These are phyloP conservation scores for Hippocampus kuda DNA, from an alignment of 2,797 vertebrate genomes.

Conservation along the genomic window DNA sequence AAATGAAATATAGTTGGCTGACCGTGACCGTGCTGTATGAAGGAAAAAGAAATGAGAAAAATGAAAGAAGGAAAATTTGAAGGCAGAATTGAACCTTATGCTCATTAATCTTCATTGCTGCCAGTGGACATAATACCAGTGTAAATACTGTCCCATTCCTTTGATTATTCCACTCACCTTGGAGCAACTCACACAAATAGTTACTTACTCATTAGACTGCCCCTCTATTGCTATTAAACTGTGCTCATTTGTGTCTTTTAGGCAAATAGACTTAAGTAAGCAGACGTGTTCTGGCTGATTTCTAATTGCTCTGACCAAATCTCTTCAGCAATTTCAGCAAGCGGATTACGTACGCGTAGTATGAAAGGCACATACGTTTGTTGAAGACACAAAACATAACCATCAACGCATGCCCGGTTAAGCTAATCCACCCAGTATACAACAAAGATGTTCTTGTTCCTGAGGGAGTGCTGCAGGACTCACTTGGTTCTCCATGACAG, in stretches of 20 bases:
- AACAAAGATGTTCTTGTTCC: neutral
- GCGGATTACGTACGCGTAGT: conserved; percentile 34
- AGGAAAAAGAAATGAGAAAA: conserved; percentile 1
- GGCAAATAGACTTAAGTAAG: conserved; percentile 51
- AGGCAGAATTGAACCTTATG: conserved; percentile 27
- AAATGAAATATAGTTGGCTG: neutral
- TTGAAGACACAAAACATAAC: neutral
- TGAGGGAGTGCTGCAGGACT: conserved; percentile 7
- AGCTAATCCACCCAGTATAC: neutral
- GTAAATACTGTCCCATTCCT: conserved; percentile 28
- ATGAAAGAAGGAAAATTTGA: neutral
- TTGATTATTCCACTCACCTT: conserved; percentile 45
- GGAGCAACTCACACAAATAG: conserved; percentile 45
- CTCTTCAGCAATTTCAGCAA: conserved; percentile 41
- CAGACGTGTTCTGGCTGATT: conserved; percentile 44
- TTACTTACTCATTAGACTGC: conserved; percentile 49
- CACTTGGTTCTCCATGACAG: conserved; percentile 9
- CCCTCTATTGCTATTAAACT: conserved; percentile 52
- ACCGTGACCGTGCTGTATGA: neutral
- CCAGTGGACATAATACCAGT: conserved; percentile 24
- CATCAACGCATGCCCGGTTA: neutral
- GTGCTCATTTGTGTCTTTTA: conserved; percentile 59
- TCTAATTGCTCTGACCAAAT: conserved; percentile 52
- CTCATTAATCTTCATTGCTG: conserved; percentile 50
- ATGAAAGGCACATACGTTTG: neutral